A percentile compares a stretch with the other conserved stretches of the same genome.
Evolutionary conservation across 2,113 vertebrate genomes (phyloP).

Genomic region (Pomatorhinus ruficollis): DNA sequence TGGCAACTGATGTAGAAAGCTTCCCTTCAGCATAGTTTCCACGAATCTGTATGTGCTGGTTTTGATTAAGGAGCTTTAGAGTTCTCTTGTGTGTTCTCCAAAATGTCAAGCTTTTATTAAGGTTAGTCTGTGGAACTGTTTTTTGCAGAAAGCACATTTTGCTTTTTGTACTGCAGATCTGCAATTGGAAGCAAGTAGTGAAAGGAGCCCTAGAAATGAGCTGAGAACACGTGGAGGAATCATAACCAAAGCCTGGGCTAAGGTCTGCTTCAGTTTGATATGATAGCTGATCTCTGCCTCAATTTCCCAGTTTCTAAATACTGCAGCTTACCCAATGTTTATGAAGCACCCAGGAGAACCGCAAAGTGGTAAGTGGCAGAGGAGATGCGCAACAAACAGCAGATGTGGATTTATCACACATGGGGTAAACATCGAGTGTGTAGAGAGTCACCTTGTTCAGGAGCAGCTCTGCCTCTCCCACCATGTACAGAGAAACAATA

Average conservation of each 20-base stretch:
- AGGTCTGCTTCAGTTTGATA: neutral
- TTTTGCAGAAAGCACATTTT: neutral
- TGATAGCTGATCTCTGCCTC: neutral
- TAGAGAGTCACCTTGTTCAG: neutral
- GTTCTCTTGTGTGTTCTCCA: constrained; percentile 39
- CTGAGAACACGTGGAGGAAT: neutral
- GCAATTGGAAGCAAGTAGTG: neutral
- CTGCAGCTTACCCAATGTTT: neutral
- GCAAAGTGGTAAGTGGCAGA: neutral
- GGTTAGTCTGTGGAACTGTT: constrained; percentile 5
- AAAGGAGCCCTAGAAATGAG: neutral
- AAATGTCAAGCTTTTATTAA: constrained; percentile 28
- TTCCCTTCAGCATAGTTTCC: constrained; percentile 61
- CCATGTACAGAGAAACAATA: neutral
- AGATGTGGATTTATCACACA: neutral
- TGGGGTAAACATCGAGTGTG: neutral
- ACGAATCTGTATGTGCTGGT: constrained; percentile 37
- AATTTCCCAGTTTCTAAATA: neutral
- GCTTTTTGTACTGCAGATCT: neutral
- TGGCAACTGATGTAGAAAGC: constrained; percentile 16
- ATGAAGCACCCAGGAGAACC: neutral
- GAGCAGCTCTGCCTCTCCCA: neutral
- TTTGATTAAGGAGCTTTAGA: constrained; percentile 63
- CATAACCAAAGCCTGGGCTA: neutral
- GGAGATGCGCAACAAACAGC: neutral